Conservation (phyloP, 2,797 vertebrate species). For the Varecia variegata region DNA sequence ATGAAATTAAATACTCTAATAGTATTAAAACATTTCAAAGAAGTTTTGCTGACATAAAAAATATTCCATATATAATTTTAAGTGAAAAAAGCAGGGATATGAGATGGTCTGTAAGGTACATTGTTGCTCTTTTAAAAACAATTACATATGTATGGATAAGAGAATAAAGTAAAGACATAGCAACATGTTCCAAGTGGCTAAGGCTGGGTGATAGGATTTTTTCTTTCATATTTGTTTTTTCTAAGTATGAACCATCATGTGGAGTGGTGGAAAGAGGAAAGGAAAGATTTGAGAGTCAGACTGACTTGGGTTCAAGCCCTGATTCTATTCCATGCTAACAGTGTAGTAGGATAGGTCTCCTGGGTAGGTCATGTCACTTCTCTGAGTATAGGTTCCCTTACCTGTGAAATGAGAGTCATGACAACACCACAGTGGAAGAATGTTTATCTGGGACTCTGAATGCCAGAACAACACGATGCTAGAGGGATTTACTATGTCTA, state of each 20-base stretch:
- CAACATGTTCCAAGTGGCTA: not conserved
- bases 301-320: not conserved
- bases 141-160: not conserved
- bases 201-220: not conserved
- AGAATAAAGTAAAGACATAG: not conserved
- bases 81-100: not conserved
- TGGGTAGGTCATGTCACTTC: no score
- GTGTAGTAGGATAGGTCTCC: not conserved
- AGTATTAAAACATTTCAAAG: not conserved
- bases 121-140: not conserved
- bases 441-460: not conserved
- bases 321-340: not conserved
- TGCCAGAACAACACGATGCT: not conserved
- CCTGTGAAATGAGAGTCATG: not conserved
- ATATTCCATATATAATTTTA: not conserved
- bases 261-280: not conserved
- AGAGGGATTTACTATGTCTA: not conserved
- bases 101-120: not conserved
- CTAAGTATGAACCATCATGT: not conserved
- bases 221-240: not conserved
- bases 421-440: not conserved
- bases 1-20: not conserved
- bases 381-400: not conserved
- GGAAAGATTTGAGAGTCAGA: not conserved
- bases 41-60: not conserved